Evolutionary conservation across 2,888 invertebrate species (phyloP).

Genomic region (Zelleria hepariella): DNA sequence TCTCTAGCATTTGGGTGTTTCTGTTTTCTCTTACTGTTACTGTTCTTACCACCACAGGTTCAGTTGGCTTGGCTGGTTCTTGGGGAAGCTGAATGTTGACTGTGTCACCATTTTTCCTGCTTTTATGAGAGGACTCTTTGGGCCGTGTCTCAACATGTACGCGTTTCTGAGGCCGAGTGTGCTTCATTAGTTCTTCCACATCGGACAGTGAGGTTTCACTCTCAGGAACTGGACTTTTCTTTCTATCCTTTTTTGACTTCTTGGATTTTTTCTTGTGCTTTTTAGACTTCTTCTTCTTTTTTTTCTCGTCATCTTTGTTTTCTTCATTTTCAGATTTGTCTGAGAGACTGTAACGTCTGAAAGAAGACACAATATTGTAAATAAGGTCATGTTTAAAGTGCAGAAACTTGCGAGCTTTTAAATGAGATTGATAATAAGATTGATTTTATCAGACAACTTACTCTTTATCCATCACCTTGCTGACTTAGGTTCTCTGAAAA

Average conservation of each 20-base stretch:
- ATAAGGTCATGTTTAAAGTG: too few relatives aligned
- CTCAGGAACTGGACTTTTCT: conserved; percentile 49
- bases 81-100: not conserved
- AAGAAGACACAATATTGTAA: conserved; percentile 20
- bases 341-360: conserved; percentile 25
- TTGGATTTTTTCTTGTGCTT: conserved; percentile 74
- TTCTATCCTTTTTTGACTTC: conserved; percentile 69
- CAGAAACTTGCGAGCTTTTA: too few relatives aligned
- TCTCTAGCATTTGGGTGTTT: conserved; percentile 63
- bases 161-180: conserved; percentile 39
- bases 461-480: too few relatives aligned
- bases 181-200: conserved; percentile 51
- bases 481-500: too few relatives aligned
- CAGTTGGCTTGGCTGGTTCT: not conserved
- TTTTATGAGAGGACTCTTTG: conserved; percentile 13
- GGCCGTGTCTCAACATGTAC: conserved; percentile 23
- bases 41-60: not conserved
- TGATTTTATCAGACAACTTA: too few relatives aligned
- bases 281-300: conserved; percentile 68
- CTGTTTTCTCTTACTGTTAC: conserved; percentile 16
- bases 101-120: conserved; percentile 38
- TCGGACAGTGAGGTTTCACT: conserved; percentile 58
- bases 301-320: conserved; percentile 31
- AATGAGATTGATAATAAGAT: too few relatives aligned
- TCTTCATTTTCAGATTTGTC: conserved; percentile 34